These are phyloP conservation scores for Gallinago undulata DNA, from an alignment of 2,113 vertebrate genomes.

Conservation along the genomic window DNA sequence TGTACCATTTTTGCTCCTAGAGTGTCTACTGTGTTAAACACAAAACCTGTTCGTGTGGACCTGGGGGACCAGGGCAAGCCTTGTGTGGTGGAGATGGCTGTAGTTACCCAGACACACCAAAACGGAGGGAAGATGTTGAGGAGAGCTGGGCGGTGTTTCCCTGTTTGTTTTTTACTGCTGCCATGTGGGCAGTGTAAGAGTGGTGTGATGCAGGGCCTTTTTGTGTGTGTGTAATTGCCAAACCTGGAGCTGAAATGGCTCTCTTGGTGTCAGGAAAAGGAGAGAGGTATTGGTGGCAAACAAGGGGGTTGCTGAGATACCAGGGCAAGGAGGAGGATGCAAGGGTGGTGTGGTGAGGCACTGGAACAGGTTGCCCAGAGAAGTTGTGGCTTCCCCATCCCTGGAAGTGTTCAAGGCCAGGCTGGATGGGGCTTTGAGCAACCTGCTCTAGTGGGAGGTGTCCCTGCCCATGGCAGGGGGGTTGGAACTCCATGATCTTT, in stretches of 20 bases:
- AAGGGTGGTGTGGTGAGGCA: background rate
- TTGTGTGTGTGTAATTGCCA: background rate
- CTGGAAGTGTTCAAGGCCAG: background rate
- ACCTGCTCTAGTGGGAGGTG: background rate
- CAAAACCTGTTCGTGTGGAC: accelerated
- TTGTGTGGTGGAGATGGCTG: background rate
- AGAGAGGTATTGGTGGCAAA: background rate
- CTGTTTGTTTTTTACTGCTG: background rate
- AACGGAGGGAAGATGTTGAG: background rate
- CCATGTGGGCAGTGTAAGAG: background rate
- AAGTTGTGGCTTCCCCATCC: too few species aligned
- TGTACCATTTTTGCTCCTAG: background rate
- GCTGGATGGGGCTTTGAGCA: background rate
- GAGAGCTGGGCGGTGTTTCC: background rate
- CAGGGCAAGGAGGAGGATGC: background rate
- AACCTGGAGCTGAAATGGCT: constrained; percentile 16
- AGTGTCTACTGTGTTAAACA: accelerated
- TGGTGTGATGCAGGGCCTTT: background rate
- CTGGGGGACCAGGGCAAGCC: background rate
- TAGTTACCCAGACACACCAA: background rate
- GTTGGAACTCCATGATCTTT: too few species aligned
- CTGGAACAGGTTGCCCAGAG: background rate
- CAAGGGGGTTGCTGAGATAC: background rate
- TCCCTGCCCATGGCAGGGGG: background rate
- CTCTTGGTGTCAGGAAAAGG: background rate